phyloP scores from a whole-genome alignment of 2,888 invertebrate species.

The Pterostichus madidus region DNA sequence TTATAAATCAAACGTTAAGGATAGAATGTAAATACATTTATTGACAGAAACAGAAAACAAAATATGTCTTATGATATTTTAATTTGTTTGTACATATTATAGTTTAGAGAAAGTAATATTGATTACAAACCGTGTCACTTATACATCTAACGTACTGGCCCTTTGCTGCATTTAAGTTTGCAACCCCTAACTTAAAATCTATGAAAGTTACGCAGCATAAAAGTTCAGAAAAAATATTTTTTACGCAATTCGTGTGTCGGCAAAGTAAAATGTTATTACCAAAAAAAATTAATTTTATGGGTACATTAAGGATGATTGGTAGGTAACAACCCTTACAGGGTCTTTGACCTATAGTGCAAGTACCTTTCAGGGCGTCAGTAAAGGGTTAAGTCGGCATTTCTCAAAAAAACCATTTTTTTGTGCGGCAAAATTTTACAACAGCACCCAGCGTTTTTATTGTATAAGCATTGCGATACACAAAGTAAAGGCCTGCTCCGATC shows the following conservation, averaged over 20 bases:
- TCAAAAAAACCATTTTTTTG: slow-evolving; percentile 51
- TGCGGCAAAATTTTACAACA: slow-evolving; percentile 42
- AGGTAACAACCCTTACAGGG: slow-evolving; percentile 31
- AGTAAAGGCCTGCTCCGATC: slow-evolving; percentile 26
- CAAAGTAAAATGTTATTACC: slow-evolving; percentile 16
- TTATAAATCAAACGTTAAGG: too few relatives aligned
- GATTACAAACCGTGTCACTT: too few relatives aligned
- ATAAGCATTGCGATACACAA: slow-evolving; percentile 10
- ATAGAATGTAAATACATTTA: too few relatives aligned
- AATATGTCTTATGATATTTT: too few relatives aligned
- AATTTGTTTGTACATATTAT: too few relatives aligned
- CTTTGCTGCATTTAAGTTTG: too few relatives aligned
- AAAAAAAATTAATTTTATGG: slow-evolving; percentile 18
- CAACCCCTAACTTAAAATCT: too few relatives aligned
- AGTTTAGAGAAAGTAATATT: too few relatives aligned
- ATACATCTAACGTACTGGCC: too few relatives aligned
- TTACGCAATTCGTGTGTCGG: slow-evolving; percentile 20
- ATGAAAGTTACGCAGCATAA: not conserved
- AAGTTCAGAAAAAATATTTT: slow-evolving; percentile 32
- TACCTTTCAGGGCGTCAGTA: slow-evolving; percentile 38
- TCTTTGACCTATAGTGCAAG: slow-evolving; percentile 42
- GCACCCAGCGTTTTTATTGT: slow-evolving; percentile 55
- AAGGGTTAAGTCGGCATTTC: slow-evolving; percentile 63
- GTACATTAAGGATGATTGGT: slow-evolving; percentile 18
- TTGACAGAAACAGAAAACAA: too few relatives aligned